A percentile compares a stretch with the other conserved stretches of the same genome.
Conservation (phyloP, 2,797 vertebrate genomes). For the Peromyscus nudipes region DNA sequence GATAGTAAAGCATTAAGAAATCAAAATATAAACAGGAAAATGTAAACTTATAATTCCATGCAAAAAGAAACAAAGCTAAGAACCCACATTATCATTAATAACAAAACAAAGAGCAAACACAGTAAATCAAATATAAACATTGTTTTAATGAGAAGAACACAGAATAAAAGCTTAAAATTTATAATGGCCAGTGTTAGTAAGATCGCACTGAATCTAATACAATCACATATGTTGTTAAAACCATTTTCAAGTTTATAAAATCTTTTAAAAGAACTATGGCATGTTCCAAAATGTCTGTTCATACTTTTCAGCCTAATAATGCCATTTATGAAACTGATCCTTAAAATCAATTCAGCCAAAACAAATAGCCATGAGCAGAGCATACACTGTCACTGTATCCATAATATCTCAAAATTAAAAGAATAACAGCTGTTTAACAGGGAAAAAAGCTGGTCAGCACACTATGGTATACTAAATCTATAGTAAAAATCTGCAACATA, state of each 20-base stretch:
- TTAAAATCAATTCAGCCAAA: conserved; percentile 60
- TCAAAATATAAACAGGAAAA: conserved; percentile 33
- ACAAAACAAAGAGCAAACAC: not conserved
- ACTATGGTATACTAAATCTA: not conserved
- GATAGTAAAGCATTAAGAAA: not conserved
- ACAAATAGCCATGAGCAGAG: not conserved
- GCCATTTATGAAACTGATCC: conserved; percentile 18
- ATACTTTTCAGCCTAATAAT: not conserved
- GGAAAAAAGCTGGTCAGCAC: not conserved
- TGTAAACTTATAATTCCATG: not conserved
- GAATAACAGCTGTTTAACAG: not conserved
- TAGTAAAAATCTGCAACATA: not conserved
- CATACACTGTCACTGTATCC: not conserved
- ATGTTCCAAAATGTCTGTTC: not conserved
- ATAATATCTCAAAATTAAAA: conserved; percentile 51
- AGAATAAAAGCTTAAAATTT: conserved; percentile 30
- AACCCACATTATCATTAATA: not conserved
- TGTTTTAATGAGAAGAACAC: not conserved
- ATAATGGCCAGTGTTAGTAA: not conserved
- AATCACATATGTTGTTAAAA: not conserved
- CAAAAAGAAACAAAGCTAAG: conserved; percentile 7
- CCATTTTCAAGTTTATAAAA: conserved; percentile 30
- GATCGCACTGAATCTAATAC: not conserved
- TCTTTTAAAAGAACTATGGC: not conserved
- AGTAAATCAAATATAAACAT: not conserved